Conservation (phyloP, 2,113 vertebrate genomes). For the Oryzias melastigma region DNA sequence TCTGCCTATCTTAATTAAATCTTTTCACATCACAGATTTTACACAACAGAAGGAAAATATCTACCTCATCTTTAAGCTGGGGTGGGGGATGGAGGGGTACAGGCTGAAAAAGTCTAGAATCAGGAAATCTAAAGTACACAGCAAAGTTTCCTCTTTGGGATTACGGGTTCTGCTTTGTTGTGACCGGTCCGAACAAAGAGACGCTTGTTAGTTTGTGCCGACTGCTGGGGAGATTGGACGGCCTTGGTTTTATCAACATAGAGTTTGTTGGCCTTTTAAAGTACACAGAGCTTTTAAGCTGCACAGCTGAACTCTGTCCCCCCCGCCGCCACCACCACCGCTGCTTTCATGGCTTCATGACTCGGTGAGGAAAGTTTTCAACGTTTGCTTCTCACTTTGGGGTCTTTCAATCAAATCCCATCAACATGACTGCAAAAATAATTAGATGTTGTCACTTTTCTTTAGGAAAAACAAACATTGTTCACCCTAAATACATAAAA, state of each 20-base stretch:
- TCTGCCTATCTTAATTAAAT: conserved; percentile 83
- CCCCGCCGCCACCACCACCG: not conserved
- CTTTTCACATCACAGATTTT: conserved; percentile 78
- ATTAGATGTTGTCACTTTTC: no score
- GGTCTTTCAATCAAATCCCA: no score
- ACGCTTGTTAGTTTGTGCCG: conserved; percentile 40
- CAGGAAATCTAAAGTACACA: conserved; percentile 65
- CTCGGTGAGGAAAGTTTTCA: no score
- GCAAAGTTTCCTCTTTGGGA: conserved; percentile 50
- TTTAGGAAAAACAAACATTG: no score
- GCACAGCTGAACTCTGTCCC: conserved; percentile 41
- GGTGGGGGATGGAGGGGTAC: conserved; percentile 1
- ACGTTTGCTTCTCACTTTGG: no score
- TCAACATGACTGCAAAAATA: no score
- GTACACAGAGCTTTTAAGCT: conserved; percentile 48
- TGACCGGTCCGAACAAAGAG: conserved; percentile 28
- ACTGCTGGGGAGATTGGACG: not conserved
- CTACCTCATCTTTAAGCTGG: conserved; percentile 63
- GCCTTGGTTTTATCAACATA: conserved; percentile 58
- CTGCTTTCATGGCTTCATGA: no score
- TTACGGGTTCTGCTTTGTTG: conserved; percentile 53
- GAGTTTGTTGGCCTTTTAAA: conserved; percentile 70
- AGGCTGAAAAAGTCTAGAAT: conserved; percentile 46
- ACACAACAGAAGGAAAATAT: conserved; percentile 72
- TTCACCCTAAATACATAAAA: no score